A percentile compares a stretch with the other conserved stretches of the same genome.
phyloP scores from a whole-genome alignment of 1,140 invertebrate genomes.

The Anastrepha ludens region DNA sequence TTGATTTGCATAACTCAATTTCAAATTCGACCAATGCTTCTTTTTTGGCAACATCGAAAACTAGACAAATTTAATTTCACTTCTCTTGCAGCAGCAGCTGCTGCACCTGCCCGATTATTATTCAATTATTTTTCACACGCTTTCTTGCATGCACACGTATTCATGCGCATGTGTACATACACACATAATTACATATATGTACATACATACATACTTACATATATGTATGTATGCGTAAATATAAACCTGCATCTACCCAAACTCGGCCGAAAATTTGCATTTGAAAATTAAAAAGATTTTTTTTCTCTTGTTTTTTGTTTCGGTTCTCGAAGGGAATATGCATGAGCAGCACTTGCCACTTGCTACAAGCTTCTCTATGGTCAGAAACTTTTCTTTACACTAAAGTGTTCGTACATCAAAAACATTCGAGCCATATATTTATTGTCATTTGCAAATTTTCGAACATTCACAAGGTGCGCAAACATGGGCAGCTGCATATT shows the following conservation, averaged over 20 bases:
- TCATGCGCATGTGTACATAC: background rate
- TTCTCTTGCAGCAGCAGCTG: no score
- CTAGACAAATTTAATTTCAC: no score
- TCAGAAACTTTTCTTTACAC: background rate
- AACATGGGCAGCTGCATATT: no score
- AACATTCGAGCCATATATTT: no score
- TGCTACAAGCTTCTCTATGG: background rate
- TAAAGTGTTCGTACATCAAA: background rate
- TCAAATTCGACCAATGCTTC: no score
- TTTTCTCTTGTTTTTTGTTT: background rate
- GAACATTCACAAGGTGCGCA: no score
- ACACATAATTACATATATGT: background rate
- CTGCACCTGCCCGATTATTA: background rate
- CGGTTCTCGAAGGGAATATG: background rate
- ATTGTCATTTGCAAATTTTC: no score
- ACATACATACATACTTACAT: background rate
- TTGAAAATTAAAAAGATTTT: conserved; percentile 7
- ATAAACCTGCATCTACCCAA: background rate
- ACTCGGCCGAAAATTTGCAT: background rate
- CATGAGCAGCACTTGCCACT: background rate
- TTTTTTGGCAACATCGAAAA: no score
- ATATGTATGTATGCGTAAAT: background rate
- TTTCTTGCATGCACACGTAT: background rate
- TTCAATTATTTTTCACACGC: background rate
- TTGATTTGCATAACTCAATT: no score